These are phyloP conservation scores for Eurois occulta DNA, from an alignment of 2,888 invertebrate species.

Conservation along the genomic window DNA sequence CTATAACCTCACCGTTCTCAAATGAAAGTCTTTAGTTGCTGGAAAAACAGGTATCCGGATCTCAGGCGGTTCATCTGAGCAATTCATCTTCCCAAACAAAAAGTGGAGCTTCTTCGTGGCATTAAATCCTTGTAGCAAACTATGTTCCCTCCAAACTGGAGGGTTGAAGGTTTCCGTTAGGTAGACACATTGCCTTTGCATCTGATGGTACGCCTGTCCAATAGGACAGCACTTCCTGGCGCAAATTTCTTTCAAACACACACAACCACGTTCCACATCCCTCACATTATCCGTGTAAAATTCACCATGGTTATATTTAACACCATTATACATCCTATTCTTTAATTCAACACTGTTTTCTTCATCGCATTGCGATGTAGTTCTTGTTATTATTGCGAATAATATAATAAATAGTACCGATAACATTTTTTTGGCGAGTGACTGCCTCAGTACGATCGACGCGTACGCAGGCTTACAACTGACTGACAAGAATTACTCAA, in stretches of 20 bases:
- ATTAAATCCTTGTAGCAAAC: conserved; percentile 61
- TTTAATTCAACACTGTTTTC: conserved; percentile 55
- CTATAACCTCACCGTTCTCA: conserved; percentile 69
- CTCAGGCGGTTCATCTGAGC: conserved; percentile 55
- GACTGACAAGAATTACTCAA: conserved; percentile 56
- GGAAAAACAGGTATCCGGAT: conserved; percentile 62
- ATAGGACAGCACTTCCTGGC: conserved; percentile 80
- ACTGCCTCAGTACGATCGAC: conserved; percentile 48
- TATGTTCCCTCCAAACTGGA: conserved; percentile 73
- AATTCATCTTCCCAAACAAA: conserved; percentile 72
- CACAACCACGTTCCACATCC: conserved; percentile 73
- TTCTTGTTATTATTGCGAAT: conserved; percentile 47
- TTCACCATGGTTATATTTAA: conserved; percentile 72
- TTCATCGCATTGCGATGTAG: conserved; percentile 52
- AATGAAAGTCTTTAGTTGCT: conserved; percentile 51
- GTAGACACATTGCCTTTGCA: conserved; percentile 69
- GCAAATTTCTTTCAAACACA: conserved; percentile 76
- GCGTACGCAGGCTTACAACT: conserved; percentile 51
- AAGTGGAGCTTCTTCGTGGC: conserved; percentile 73
- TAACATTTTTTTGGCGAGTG: conserved; percentile 37
- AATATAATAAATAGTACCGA: conserved; percentile 36
- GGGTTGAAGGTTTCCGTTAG: conserved; percentile 67
- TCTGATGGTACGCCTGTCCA: conserved; percentile 71
- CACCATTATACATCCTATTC: conserved; percentile 63
- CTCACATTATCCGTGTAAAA: conserved; percentile 73